Conservation (phyloP, 2,113 vertebrate species). For the Meles meles region DNA sequence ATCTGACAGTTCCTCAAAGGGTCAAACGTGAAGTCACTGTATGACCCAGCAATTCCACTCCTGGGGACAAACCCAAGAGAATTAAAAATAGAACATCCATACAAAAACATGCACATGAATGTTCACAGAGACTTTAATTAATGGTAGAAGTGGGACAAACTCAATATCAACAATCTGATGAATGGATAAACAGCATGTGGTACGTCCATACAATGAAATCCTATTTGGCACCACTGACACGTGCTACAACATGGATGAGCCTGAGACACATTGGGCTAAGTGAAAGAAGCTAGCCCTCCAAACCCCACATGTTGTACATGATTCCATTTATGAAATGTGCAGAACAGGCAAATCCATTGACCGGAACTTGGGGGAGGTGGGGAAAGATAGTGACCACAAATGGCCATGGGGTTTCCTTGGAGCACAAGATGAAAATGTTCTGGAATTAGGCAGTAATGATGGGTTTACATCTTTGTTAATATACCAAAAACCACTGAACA, state of each 20-base stretch:
- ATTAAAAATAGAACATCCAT: neutral
- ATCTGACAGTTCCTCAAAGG: neutral
- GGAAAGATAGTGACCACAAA: neutral
- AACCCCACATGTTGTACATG: neutral
- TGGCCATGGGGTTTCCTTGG: neutral
- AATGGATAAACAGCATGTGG: neutral
- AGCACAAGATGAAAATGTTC: neutral
- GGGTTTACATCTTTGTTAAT: neutral
- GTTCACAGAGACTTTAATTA: neutral
- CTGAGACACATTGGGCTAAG: neutral
- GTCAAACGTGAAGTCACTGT: neutral
- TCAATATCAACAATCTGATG: neutral
- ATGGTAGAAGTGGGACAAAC: neutral
- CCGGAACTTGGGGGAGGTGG: neutral
- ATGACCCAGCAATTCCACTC: neutral
- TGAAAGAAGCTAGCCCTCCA: neutral
- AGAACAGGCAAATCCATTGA: neutral
- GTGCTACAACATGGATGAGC: too few species aligned
- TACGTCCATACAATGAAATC: neutral
- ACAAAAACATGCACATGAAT: neutral
- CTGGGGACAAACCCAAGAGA: neutral
- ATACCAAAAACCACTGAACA: neutral
- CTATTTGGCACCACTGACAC: neutral
- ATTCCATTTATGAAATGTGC: neutral
- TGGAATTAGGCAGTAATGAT: neutral